Evolutionary conservation across 1,140 invertebrate species (phyloP), one percentile per base, ranked within the genome.

Genomic region (Drosophila sp.): DNA sequence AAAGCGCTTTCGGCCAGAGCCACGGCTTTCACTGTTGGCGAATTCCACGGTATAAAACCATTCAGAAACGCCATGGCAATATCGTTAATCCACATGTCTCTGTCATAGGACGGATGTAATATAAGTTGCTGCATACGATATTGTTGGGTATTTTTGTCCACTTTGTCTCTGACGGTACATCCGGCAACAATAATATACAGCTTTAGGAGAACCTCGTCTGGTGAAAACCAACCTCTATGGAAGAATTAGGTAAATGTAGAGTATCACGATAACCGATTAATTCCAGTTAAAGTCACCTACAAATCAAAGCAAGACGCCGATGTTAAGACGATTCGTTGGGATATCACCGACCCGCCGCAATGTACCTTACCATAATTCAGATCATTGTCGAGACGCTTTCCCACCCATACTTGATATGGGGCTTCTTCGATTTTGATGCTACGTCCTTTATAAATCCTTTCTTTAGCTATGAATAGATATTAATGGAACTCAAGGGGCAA

Each of bases 301-400:
- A 72, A 74, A 38, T 68, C 64, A 1, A 64, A 44, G 85, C 95
- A 96, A 84, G 17, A 17, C 17, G 96, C 95, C 5, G 95, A 95
- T 10, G 95, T 95, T 27, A 95, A 95, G 6, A 95, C 71, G 11
- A 96, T 90, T 29, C 93, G 92, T 17, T 91, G 80, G 8, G 92
- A 92, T 10, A 95, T 92, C 2, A 95, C 93, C 0, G 93, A 87
- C 1, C 94, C 95, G 10, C 95, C 95, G 76, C 95, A 95, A 23
- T 95, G 94, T 1, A 90, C 87, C 2, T 70, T 47, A 4, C 89
- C 89, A 41, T 68, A 90, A 11, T 27, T 41, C 5, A n/a, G 7
- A 1, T 11, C 27, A 1, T 91, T 87, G 4, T 56, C 50, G 5
- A 25, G 35, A 6, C 63, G 72, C 4, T 85, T 54, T n/a, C 87